A percentile compares a stretch with the other conserved stretches of the same genome.
Evolutionary conservation across 2,113 vertebrate genomes (phyloP).

Genomic region (Silurus meridionalis): DNA sequence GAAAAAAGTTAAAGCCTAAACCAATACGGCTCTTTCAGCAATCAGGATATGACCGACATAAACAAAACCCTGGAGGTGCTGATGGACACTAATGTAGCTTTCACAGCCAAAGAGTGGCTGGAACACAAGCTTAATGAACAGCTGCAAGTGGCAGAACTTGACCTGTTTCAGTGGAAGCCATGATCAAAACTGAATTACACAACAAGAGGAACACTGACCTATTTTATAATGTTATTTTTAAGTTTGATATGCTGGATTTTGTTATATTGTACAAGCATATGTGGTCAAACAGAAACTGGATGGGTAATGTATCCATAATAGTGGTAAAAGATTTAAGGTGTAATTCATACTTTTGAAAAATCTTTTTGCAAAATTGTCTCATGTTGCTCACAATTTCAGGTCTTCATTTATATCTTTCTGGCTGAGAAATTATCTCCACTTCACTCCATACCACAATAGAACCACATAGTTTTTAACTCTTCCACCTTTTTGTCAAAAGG

Average conservation of each 20-base stretch:
- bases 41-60: conserved; percentile 58
- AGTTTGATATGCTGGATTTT: background rate
- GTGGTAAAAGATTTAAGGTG: background rate
- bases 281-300: background rate
- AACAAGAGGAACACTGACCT: background rate
- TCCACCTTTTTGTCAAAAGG: background rate
- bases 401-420: background rate
- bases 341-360: background rate
- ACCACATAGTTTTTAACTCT: background rate
- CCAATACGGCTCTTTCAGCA: conserved; percentile 36
- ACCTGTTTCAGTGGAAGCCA: background rate
- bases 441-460: background rate
- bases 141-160: conserved; percentile 22
- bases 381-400: background rate
- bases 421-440: background rate
- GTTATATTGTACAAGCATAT: background rate
- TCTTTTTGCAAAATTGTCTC: background rate
- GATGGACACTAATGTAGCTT: conserved; percentile 62
- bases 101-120: conserved; percentile 59
- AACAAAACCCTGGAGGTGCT: conserved; percentile 53
- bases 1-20: conserved; percentile 51
- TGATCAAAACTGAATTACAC: background rate
- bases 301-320: background rate
- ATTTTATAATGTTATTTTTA: background rate
- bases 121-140: conserved; percentile 61